These are phyloP conservation scores for Himalopsyche kuldschensis DNA, from an alignment of 2,888 invertebrate species.

Conservation along the genomic window DNA sequence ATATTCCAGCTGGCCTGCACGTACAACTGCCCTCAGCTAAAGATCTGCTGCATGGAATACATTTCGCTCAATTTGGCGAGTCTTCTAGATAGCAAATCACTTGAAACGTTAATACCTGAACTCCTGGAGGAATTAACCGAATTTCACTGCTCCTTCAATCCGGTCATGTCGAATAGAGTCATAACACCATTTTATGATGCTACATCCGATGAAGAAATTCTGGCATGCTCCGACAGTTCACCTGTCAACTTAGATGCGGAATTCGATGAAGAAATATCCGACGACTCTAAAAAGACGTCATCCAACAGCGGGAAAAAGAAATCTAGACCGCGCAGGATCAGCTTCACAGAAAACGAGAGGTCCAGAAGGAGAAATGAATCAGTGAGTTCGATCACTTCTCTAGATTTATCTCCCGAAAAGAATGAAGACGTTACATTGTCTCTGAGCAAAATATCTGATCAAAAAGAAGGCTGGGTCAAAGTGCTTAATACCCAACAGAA, in stretches of 20 bases:
- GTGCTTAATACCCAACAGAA: slow-evolving; percentile 53
- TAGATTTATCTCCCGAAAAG: slow-evolving; percentile 51
- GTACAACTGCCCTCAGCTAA: slow-evolving; percentile 75
- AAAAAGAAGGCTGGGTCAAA: slow-evolving; percentile 53
- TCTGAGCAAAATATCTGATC: slow-evolving; percentile 25
- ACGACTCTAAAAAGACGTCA: slow-evolving; percentile 53
- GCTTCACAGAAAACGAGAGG: slow-evolving; percentile 55
- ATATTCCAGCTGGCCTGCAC: slow-evolving; percentile 74
- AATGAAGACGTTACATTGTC: slow-evolving; percentile 20
- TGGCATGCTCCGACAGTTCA: slow-evolving; percentile 49
- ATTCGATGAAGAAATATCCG: slow-evolving; percentile 51
- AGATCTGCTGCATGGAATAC: slow-evolving; percentile 74
- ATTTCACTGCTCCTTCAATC: slow-evolving; percentile 67
- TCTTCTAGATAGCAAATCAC: slow-evolving; percentile 67
- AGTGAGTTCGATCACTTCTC: slow-evolving; percentile 52
- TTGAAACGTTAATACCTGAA: slow-evolving; percentile 66
- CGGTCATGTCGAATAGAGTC: slow-evolving; percentile 62
- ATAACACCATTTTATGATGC: slow-evolving; percentile 72
- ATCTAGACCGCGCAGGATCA: slow-evolving; percentile 53
- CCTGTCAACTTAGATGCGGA: slow-evolving; percentile 54
- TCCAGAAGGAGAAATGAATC: slow-evolving; percentile 53
- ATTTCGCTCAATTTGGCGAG: slow-evolving; percentile 74
- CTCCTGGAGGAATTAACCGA: slow-evolving; percentile 66
- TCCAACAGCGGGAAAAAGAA: slow-evolving; percentile 51
- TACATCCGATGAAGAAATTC: slow-evolving; percentile 61